A percentile compares a stretch with the other conserved stretches of the same genome.
Evolutionary conservation across 2,888 invertebrate genomes (phyloP).

Genomic region (Cephus pygmeus): DNA sequence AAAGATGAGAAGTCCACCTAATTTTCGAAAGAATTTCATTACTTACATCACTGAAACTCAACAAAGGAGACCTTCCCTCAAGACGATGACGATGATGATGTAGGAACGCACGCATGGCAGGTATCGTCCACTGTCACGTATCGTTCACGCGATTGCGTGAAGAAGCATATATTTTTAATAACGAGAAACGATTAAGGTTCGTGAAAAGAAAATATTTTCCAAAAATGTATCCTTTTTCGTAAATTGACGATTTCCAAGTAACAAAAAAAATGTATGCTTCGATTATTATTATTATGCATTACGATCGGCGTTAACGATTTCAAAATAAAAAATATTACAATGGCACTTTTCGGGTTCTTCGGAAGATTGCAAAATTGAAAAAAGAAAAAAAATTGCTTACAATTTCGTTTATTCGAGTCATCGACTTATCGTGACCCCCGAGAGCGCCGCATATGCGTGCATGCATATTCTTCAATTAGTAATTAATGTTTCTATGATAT

Average conservation of each 20-base stretch:
- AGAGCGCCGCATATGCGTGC: background rate
- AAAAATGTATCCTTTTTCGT: background rate
- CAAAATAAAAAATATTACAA: background rate
- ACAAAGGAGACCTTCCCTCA: background rate
- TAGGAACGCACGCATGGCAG: background rate
- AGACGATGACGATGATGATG: background rate
- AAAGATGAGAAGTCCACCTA: background rate
- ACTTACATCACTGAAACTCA: background rate
- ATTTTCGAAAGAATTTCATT: background rate
- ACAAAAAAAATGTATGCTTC: background rate
- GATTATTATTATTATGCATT: no score
- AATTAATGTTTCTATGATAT: background rate
- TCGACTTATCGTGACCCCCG: background rate
- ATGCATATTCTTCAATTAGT: background rate
- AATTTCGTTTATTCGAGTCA: no score
- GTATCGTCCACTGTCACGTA: background rate
- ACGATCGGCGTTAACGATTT: background rate
- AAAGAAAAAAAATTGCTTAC: background rate
- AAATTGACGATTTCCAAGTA: background rate
- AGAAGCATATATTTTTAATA: background rate
- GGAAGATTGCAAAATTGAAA: background rate
- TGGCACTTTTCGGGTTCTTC: background rate
- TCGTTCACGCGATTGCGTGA: slow-evolving; percentile 6
- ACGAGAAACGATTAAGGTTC: background rate
- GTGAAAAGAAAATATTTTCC: background rate